phyloP scores from a whole-genome alignment of 53 echinoderm and acorn worm species.

The Hippasteria phrygiana region DNA sequence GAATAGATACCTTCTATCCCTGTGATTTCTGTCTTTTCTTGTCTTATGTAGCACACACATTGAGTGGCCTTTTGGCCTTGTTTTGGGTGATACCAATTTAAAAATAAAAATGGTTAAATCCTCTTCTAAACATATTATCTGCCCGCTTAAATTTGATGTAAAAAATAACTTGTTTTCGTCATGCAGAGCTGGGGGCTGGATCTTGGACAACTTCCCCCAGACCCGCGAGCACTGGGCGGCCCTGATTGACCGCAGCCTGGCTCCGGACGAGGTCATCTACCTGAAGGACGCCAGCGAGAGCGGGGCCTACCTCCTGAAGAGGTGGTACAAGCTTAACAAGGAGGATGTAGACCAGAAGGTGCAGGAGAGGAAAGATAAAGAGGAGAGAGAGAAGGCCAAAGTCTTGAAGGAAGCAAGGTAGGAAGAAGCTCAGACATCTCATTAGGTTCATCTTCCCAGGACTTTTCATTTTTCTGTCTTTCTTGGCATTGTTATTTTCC shows the following conservation, averaged over 20 bases:
- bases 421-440: neutral
- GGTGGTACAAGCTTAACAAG: conserved; percentile 95
- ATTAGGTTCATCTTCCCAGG: neutral
- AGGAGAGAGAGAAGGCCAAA: conserved; percentile 87
- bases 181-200: conserved; percentile 95
- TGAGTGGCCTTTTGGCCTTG: too few species aligned
- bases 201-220: conserved; percentile 96
- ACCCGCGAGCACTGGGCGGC: conserved; percentile 95
- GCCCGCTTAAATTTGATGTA: too few species aligned
- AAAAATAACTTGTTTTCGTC: neutral
- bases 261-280: conserved; percentile 96
- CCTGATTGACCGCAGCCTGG: conserved; percentile 92
- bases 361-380: conserved; percentile 82
- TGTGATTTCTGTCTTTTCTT: too few species aligned
- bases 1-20: too few species aligned
- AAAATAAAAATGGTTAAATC: too few species aligned
- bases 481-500: neutral
- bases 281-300: conserved; percentile 90
- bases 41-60: too few species aligned
- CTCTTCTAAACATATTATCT: too few species aligned
- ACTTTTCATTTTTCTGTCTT: neutral
- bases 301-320: conserved; percentile 81
- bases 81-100: too few species aligned
- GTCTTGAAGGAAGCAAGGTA: conserved; percentile 94
- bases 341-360: conserved; percentile 91